phyloP scores from a whole-genome alignment of 2,888 invertebrate species.

The Hyposoter didymator region DNA sequence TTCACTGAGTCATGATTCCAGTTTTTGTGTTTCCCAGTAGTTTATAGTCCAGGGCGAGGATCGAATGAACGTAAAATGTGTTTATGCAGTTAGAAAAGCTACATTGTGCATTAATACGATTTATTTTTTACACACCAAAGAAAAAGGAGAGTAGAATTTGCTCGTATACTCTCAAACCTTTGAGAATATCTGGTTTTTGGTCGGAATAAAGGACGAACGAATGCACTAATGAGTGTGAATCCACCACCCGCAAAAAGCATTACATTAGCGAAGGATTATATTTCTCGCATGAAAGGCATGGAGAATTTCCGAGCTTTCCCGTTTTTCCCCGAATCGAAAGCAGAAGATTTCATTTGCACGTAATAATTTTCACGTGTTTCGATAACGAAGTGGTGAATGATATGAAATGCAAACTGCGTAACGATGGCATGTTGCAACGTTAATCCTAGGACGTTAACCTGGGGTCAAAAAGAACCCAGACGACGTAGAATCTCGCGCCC shows the following conservation, averaged over 20 bases:
- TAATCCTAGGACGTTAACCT: too few species aligned
- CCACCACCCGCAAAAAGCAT: neutral
- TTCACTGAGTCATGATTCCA: neutral
- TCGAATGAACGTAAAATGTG: neutral
- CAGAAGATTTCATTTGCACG: neutral
- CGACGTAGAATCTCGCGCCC: too few species aligned
- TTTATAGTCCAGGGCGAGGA: neutral
- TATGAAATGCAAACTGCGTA: too few species aligned
- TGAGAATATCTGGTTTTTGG: neutral
- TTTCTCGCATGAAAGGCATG: neutral
- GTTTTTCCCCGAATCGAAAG: neutral
- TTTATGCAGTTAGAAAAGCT: neutral
- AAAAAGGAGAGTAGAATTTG: neutral
- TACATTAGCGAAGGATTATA: neutral
- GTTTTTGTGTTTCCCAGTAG: neutral
- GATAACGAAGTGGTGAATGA: too few species aligned
- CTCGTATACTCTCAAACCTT: neutral
- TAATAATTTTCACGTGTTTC: too few species aligned
- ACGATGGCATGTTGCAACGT: too few species aligned
- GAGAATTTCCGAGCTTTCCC: neutral
- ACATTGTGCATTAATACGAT: neutral
- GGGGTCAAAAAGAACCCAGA: too few species aligned
- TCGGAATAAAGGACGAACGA: neutral
- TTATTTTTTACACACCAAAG: neutral
- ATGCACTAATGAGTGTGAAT: slow-evolving; percentile 8